These are phyloP conservation scores for Branchipolynoe longqiensis DNA, from an alignment of 2,888 invertebrate species.

Conservation along the genomic window DNA sequence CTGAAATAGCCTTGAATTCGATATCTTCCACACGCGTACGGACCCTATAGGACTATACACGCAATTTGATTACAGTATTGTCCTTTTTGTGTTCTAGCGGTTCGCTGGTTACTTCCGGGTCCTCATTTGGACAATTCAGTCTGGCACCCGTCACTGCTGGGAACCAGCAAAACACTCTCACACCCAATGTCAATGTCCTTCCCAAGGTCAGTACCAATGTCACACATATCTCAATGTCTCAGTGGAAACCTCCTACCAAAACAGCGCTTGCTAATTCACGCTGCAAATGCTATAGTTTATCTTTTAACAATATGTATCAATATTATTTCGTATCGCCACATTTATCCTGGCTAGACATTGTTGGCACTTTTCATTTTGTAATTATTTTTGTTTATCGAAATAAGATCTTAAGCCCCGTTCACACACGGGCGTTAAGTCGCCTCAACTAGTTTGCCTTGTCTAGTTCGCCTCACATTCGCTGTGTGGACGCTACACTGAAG, in stretches of 20 bases:
- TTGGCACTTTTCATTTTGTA: too few species aligned
- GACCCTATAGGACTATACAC: background rate
- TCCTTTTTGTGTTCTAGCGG: conserved; percentile 7
- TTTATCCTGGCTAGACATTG: too few species aligned
- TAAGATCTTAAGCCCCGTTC: too few species aligned
- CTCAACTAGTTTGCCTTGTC: too few species aligned
- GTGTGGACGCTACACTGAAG: too few species aligned
- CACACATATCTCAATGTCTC: too few species aligned
- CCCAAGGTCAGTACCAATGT: conserved; percentile 14
- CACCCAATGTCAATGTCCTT: background rate
- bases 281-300: too few species aligned
- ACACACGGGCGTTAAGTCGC: too few species aligned
- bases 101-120: conserved; percentile 14
- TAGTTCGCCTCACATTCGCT: too few species aligned
- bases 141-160: background rate
- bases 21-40: background rate
- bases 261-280: background rate
- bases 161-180: background rate
- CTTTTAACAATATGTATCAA: too few species aligned
- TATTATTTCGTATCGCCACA: too few species aligned
- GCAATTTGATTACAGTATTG: background rate
- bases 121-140: conserved; percentile 9
- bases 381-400: too few species aligned
- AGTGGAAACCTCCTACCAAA: background rate
- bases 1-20: background rate